Evolutionary conservation across 2,888 invertebrate species (phyloP).

Genomic region (Athripsodes cinereus): DNA sequence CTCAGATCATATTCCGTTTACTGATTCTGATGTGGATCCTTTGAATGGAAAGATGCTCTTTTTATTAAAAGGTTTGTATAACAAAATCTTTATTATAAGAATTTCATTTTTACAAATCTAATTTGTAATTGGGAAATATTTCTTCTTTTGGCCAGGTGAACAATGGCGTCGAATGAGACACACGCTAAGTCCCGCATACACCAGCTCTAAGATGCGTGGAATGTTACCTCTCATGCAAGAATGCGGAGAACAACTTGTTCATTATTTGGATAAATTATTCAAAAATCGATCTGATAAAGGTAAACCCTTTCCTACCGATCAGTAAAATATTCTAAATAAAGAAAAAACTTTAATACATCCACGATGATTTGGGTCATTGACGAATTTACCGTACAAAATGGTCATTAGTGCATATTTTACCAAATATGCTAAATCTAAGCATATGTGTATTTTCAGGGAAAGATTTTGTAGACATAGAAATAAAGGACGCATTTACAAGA

Average conservation of each 20-base stretch:
- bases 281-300: constrained; percentile 5
- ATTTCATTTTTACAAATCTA: background rate
- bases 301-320: too few relatives aligned
- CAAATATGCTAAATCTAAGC: too few relatives aligned
- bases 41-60: constrained; percentile 32
- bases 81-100: too few relatives aligned
- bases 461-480: constrained; percentile 15
- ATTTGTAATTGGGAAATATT: background rate
- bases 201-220: constrained; percentile 32
- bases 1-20: constrained; percentile 30
- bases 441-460: background rate
- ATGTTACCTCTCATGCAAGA: constrained; percentile 31
- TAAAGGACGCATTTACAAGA: constrained; percentile 24
- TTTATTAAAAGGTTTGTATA: constrained; percentile 30
- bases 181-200: constrained; percentile 32
- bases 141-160: constrained; percentile 10
- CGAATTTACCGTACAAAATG: too few relatives aligned
- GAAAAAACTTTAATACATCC: too few relatives aligned
- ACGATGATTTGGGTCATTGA: too few relatives aligned
- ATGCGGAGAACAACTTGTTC: constrained; percentile 29
- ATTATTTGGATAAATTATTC: constrained; percentile 25
- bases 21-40: constrained; percentile 31
- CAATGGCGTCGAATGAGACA: constrained; percentile 32
- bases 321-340: too few relatives aligned
- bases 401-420: too few relatives aligned